These are phyloP conservation scores for Coelopa pilipes DNA, from an alignment of 2,888 invertebrate species.

Conservation along the genomic window DNA sequence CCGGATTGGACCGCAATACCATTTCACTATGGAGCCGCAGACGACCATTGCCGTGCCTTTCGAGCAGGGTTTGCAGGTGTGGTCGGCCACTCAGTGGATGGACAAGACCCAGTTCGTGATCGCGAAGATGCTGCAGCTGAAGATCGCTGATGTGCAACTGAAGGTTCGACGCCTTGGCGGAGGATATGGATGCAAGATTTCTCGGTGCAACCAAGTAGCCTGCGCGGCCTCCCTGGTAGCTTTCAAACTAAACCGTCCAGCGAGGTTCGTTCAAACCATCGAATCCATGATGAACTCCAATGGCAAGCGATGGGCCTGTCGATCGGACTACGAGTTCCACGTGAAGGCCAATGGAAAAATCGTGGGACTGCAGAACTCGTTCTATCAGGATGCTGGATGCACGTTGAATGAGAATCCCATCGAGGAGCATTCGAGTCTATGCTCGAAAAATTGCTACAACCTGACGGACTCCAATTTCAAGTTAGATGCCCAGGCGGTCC, in stretches of 20 bases:
- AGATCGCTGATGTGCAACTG: slow-evolving; percentile 75
- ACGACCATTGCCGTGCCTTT: slow-evolving; percentile 73
- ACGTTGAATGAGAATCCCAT: slow-evolving; percentile 69
- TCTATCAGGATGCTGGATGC: slow-evolving; percentile 70
- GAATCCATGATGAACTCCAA: slow-evolving; percentile 76
- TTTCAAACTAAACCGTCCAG: slow-evolving; percentile 70
- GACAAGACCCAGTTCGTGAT: slow-evolving; percentile 71
- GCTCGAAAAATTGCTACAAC: slow-evolving; percentile 72
- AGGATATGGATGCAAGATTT: slow-evolving; percentile 80
- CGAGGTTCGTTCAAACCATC: slow-evolving; percentile 76
- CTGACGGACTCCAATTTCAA: slow-evolving; percentile 71
- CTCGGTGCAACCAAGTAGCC: slow-evolving; percentile 70
- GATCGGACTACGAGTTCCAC: slow-evolving; percentile 74
- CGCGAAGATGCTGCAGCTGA: slow-evolving; percentile 70
- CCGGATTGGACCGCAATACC: slow-evolving; percentile 73
- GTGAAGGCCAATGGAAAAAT: slow-evolving; percentile 74
- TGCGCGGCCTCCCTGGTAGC: slow-evolving; percentile 78
- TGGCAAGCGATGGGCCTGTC: slow-evolving; percentile 74
- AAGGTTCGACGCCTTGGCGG: slow-evolving; percentile 80
- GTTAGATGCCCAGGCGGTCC: slow-evolving; percentile 73
- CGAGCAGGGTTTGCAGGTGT: slow-evolving; percentile 78
- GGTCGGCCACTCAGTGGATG: slow-evolving; percentile 73
- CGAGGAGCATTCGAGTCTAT: slow-evolving; percentile 43
- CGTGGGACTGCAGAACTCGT: slow-evolving; percentile 71
- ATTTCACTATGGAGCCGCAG: slow-evolving; percentile 80